phyloP scores from a whole-genome alignment of 1,140 invertebrate genomes.

The Drosophila pruinosa region DNA sequence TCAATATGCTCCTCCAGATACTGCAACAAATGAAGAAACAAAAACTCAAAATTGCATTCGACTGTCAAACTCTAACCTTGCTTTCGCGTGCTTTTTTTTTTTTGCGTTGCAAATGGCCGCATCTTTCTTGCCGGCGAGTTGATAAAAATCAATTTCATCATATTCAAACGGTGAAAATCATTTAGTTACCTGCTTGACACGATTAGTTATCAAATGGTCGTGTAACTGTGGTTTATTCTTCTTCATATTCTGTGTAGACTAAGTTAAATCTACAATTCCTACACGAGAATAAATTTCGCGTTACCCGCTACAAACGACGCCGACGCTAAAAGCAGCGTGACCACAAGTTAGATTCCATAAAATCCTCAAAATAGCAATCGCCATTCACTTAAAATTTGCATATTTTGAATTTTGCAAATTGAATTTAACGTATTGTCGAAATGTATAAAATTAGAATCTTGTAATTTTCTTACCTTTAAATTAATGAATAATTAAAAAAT shows the following conservation, averaged over 20 bases:
- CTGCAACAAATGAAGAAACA: conserved; percentile 61
- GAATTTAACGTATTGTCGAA: too few relatives aligned
- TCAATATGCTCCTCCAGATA: conserved; percentile 89
- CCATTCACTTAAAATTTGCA: conserved; percentile 1
- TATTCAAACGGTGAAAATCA: neutral
- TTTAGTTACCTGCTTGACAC: conserved; percentile 73
- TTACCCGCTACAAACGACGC: conserved; percentile 56
- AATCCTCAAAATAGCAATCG: neutral
- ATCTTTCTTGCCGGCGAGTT: conserved; percentile 10
- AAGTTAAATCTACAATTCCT: conserved; percentile 25
- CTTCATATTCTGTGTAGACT: conserved; percentile 65
- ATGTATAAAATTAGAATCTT: too few relatives aligned
- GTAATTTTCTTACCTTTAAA: too few relatives aligned
- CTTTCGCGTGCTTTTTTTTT: conserved; percentile 40
- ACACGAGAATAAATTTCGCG: conserved; percentile 40
- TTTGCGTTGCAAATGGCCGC: neutral
- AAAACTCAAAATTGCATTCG: conserved; percentile 2
- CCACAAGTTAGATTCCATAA: conserved; percentile 1
- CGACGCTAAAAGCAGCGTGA: conserved; percentile 28
- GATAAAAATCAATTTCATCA: too few relatives aligned
- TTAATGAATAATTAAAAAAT: too few relatives aligned
- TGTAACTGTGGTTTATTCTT: conserved; percentile 71
- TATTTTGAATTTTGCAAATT: too few relatives aligned
- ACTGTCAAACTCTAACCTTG: conserved; percentile 59
- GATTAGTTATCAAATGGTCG: conserved; percentile 72